A percentile compares a stretch with the other conserved stretches of the same genome.
Evolutionary conservation across 2,888 invertebrate species (phyloP).

Genomic region (Volucella bombylans): DNA sequence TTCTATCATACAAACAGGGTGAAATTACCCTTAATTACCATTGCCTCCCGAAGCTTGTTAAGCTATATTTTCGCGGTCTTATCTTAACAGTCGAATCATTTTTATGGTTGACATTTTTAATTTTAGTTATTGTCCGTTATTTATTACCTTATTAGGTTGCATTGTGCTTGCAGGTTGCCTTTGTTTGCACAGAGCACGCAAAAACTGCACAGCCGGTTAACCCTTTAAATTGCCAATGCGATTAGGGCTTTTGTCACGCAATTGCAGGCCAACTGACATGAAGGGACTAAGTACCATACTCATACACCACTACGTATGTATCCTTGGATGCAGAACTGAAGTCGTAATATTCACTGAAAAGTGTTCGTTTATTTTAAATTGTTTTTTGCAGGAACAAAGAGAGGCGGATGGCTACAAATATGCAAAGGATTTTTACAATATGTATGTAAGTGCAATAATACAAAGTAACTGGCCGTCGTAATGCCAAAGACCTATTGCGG

Average conservation of each 20-base stretch:
- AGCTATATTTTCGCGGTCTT: constrained; percentile 24
- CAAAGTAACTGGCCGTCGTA: background rate
- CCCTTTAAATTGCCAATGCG: constrained; percentile 67
- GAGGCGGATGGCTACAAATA: background rate
- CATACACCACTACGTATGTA: background rate
- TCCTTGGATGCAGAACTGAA: background rate
- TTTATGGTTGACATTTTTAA: constrained; percentile 39
- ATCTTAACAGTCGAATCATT: constrained; percentile 32
- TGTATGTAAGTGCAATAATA: constrained; percentile 16
- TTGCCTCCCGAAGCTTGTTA: constrained; percentile 49
- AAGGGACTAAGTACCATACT: constrained; percentile 4
- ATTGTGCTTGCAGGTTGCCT: constrained; percentile 49
- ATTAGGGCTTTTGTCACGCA: constrained; percentile 66
- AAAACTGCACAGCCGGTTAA: constrained; percentile 65
- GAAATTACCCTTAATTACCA: constrained; percentile 30
- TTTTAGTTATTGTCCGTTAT: constrained; percentile 53
- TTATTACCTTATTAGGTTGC: constrained; percentile 63
- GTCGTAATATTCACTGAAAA: constrained; percentile 41
- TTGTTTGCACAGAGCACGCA: constrained; percentile 65
- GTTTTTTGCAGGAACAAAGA: constrained; percentile 12
- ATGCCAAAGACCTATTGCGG: constrained; percentile 27
- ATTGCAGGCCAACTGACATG: constrained; percentile 39
- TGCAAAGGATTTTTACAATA: background rate
- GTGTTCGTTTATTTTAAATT: constrained; percentile 29
- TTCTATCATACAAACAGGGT: constrained; percentile 13